Evolutionary conservation across 2,797 vertebrate species (phyloP).

Genomic region (Chrosomus eos): DNA sequence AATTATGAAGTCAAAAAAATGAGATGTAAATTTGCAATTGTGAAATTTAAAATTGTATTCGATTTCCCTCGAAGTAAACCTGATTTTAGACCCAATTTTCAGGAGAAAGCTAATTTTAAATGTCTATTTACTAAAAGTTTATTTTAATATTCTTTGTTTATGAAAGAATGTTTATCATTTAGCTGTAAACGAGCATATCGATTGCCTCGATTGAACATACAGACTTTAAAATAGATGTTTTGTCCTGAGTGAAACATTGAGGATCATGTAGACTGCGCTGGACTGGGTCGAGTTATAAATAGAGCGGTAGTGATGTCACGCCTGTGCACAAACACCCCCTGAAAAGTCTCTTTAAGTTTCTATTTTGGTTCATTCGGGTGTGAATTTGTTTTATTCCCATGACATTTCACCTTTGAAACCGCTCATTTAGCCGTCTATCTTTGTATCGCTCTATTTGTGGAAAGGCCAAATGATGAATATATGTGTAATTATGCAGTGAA

Average conservation of each 20-base stretch:
- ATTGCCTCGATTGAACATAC: neutral
- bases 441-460: constrained; percentile 14
- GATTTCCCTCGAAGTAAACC: neutral
- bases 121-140: neutral
- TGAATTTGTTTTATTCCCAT: neutral
- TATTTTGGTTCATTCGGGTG: constrained; percentile 2
- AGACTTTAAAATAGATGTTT: neutral
- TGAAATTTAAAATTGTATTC: neutral
- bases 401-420: neutral
- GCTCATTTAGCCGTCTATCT: constrained; percentile 26
- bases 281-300: constrained; percentile 21
- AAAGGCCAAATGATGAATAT: constrained; percentile 20
- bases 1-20: neutral
- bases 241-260: neutral
- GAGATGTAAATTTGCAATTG: neutral
- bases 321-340: neutral
- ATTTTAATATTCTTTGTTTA: neutral
- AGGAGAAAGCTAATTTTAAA: neutral
- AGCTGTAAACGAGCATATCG: neutral
- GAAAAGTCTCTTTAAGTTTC: neutral
- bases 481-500: constrained; percentile 19
- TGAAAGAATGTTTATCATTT: neutral
- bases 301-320: constrained; percentile 3
- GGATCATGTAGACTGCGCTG: neutral
- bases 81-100: neutral